Percentiles rank a stretch among this genome's conserved stretches.
phyloP scores from a whole-genome alignment of 2,797 vertebrate species.

The Malurus leucopterus region DNA sequence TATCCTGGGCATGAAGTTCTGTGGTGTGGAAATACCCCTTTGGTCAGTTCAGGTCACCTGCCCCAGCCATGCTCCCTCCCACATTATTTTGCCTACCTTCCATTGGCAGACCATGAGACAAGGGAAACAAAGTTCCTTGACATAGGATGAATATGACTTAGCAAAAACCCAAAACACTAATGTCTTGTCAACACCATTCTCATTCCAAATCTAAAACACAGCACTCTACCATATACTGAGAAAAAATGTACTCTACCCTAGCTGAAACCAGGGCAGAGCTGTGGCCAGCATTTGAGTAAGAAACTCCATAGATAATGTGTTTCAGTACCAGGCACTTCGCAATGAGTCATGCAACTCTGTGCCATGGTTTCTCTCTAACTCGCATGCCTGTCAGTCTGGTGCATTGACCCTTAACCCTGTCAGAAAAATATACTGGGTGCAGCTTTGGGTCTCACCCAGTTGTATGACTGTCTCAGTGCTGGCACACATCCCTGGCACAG shows the following conservation, averaged over 20 bases:
- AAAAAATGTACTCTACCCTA: neutral
- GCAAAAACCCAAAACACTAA: neutral
- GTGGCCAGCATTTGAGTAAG: neutral
- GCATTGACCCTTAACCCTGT: neutral
- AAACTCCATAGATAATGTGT: neutral
- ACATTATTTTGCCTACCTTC: neutral
- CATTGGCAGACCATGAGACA: neutral
- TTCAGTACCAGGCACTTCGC: neutral
- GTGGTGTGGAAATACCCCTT: neutral
- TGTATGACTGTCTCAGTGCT: neutral
- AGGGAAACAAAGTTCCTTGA: neutral
- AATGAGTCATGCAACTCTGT: neutral
- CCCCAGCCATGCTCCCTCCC: neutral
- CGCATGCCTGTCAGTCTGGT: rapidly evolving
- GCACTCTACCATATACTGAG: neutral
- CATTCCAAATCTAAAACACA: neutral
- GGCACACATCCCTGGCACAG: neutral
- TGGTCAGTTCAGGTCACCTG: neutral
- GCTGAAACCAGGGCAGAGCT: neutral
- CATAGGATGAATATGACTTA: neutral
- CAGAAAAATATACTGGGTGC: neutral
- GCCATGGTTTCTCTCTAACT: neutral
- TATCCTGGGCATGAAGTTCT: neutral
- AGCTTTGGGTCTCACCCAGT: neutral
- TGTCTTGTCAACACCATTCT: neutral